Evolutionary conservation across 2,113 vertebrate species (phyloP).

Genomic region (Nicator chloris): DNA sequence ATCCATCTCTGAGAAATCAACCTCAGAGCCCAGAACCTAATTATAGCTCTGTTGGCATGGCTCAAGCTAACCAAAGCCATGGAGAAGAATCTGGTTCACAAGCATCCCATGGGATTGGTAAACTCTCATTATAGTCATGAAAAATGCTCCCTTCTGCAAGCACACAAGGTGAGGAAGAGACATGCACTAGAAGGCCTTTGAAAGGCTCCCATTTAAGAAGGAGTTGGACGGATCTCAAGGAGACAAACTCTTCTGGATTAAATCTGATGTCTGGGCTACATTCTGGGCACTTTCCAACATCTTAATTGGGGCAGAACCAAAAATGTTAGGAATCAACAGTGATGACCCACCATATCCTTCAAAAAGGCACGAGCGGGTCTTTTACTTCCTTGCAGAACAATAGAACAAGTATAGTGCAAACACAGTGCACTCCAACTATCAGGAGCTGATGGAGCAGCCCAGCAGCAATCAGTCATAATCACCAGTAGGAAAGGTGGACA

Average conservation of each 20-base stretch:
- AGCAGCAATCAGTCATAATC: neutral
- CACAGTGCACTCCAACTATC: neutral
- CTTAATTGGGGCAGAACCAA: neutral
- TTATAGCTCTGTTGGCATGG: neutral
- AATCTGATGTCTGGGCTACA: neutral
- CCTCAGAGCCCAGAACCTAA: neutral
- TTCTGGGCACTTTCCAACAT: neutral
- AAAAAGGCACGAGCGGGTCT: neutral
- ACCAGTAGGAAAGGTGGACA: neutral
- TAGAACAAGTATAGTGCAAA: neutral
- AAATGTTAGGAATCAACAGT: neutral
- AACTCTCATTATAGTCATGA: neutral
- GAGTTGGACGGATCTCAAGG: neutral
- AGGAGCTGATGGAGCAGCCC: slow-evolving; percentile 27
- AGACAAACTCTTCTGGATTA: neutral
- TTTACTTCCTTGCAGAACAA: neutral
- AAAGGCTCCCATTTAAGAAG: neutral
- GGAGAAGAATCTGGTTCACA: neutral
- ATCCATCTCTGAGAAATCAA: neutral
- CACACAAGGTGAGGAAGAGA: neutral
- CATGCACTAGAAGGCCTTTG: neutral
- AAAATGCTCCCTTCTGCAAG: neutral
- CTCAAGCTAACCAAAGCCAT: neutral
- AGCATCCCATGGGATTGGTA: neutral
- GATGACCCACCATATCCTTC: neutral